Conservation (phyloP, 2,797 vertebrate genomes). For the Discoglossus pictus region DNA sequence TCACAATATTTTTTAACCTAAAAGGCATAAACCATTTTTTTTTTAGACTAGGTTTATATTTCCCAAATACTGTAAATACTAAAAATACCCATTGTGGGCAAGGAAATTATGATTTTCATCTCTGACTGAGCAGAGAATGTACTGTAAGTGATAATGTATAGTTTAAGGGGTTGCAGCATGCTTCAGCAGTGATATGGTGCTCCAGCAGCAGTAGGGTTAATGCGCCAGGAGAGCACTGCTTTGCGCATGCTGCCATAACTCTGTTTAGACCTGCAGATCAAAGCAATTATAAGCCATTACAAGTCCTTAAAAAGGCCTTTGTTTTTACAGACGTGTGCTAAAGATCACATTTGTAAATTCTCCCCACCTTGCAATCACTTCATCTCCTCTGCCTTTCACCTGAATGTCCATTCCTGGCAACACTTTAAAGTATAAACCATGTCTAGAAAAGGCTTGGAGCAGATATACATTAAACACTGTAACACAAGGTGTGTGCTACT, state of each 20-base stretch:
- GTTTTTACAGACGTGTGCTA: slow-evolving; percentile 45
- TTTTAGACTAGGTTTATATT: no score
- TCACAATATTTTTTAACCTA: no score
- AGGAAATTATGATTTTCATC: no score
- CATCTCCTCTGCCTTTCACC: slow-evolving; percentile 29
- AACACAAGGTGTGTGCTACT: neutral
- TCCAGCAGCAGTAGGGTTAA: slow-evolving; percentile 28
- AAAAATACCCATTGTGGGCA: no score
- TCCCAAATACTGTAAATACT: no score
- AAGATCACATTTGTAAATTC: slow-evolving; percentile 50
- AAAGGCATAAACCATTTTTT: no score
- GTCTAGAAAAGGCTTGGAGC: neutral
- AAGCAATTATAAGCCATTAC: slow-evolving; percentile 52
- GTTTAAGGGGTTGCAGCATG: no score
- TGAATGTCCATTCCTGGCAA: slow-evolving; percentile 21
- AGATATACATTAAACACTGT: slow-evolving; percentile 1
- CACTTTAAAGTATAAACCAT: slow-evolving; percentile 17
- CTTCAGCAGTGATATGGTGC: no score
- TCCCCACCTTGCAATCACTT: slow-evolving; percentile 44
- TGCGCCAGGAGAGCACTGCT: slow-evolving; percentile 12
- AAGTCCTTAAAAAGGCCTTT: slow-evolving; percentile 45
- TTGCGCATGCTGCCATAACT: slow-evolving; percentile 36
- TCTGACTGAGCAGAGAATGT: no score
- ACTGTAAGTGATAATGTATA: no score
- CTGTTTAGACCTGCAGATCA: slow-evolving; percentile 52